Evolutionary conservation across 2,113 vertebrate species (phyloP), one percentile per base, ranked within the genome.

Genomic region (Halcyon senegalensis): DNA sequence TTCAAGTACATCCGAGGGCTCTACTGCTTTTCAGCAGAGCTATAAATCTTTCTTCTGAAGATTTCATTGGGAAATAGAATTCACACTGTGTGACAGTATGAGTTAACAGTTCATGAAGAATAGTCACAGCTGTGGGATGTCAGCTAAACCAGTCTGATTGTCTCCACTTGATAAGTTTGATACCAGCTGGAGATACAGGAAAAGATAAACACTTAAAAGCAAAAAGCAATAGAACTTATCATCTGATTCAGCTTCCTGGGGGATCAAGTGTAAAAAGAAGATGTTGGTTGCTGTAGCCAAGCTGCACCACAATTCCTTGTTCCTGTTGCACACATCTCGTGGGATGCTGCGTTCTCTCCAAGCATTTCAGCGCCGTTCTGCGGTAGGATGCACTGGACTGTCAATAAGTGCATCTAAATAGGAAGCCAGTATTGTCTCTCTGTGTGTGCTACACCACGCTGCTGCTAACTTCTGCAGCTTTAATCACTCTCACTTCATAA

Each of bases 171-270:
- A 0, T 75, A 77, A 75, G n/a, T 79, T 51, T 79, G 76, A 75
- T 72, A 66, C 80, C 94, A 90, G 88, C 88, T 93, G 90, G 77
- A 91, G 62, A 73, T 28, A 58, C 15, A 76, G 73, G 56, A 88
- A 81, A 87, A 87, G 53, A 41, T 11, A 79, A 84, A 84, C 88
- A 58, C 69, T 89, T 81, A 39, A 78, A 75, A 88, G 83, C 76
- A 93, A 68, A 87, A 93, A 76, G 62, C 64, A 60, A 69, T 53
- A 93, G 43, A 75, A 86, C 60, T 75, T 66, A 50, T 18, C 25
- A 62, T 87, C 53, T 60, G 48, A 37, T 55, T 64, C 86, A 76
- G 60, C 80, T 68, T 84, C 86, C n/a, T 16, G 48, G 58, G 53
- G 51, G 78, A 67, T 13, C 13, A 10, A 74, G 33, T 20, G 41